These are phyloP conservation scores for Varecia variegata DNA, from an alignment of 2,797 vertebrate genomes.

Conservation along the genomic window DNA sequence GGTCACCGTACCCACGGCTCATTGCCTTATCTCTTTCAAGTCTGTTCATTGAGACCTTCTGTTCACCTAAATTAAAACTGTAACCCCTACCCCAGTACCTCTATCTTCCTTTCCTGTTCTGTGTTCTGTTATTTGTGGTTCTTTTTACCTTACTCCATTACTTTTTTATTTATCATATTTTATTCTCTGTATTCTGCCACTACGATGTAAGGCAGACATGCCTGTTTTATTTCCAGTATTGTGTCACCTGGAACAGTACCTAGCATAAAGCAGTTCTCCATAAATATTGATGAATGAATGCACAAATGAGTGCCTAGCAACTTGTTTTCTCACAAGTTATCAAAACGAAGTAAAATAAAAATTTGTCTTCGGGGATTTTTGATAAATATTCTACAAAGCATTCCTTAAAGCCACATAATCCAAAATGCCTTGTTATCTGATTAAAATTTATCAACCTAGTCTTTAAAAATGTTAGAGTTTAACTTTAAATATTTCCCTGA, in stretches of 20 bases:
- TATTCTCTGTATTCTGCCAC: neutral
- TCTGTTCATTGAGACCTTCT: neutral
- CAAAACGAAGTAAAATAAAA: constrained; percentile 22
- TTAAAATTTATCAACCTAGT: constrained; percentile 16
- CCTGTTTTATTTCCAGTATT: neutral
- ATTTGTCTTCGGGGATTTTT: neutral
- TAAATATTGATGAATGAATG: neutral
- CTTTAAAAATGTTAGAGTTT: neutral
- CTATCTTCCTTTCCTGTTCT: neutral
- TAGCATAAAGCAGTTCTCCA: neutral
- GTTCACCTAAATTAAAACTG: neutral
- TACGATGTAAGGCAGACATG: neutral
- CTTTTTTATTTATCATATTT: neutral
- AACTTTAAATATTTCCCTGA: constrained; percentile 42
- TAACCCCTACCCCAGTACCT: neutral
- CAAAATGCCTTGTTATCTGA: constrained; percentile 28
- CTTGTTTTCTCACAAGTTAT: neutral
- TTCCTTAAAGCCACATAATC: neutral
- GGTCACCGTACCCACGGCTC: neutral
- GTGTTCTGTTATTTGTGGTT: neutral
- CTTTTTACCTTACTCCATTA: neutral
- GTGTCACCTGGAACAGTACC: neutral
- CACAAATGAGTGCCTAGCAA: neutral
- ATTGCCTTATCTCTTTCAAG: neutral
- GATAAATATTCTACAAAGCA: constrained; percentile 34